Base-by-base conservation (phyloP, 2,888 invertebrate species). In the Cordilura impudica region DNA sequence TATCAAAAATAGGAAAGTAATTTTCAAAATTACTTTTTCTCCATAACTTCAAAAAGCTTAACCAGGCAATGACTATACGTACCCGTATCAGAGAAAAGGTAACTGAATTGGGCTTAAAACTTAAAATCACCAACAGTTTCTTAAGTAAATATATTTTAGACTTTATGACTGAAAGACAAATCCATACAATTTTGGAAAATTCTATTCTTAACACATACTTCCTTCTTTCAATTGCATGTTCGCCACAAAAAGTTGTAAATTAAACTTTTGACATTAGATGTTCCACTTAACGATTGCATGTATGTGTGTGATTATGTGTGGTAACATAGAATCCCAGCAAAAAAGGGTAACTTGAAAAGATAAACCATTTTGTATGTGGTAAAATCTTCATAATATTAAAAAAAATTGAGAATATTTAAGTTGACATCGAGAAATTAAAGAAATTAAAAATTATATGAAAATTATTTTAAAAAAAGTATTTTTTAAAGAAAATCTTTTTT, bases 211-310 rank as follows among this genome's bases (percentile, higher is more conserved):
- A 66, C 61, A 61, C 61, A 74, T 66, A 71, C 56, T 71, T 75
- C 75, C 71, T 75, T 61, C 61, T 67, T 75, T 67, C 71, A 71
- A 75, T 71, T 75, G 71, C 71, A 75, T 67, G 67, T 75, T 75
- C 71, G 71, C 71, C 71, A 67, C 67, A 67, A 79, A 79, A 79
- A 35, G 71, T 71, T 75, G 66, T 79, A 79, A 79, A 79, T 79
- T 75, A 71, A 75, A 79, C 79, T 75, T 79, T 71, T 75, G 79
- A 79, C 79, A 71, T 71, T 72, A 67, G 71, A 79, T 79, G 75
- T 71, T 71, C 75, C 56, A 79, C 56, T 61, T 75, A 71, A 67
- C 45, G 54, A 39, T 45, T 58, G 54, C 10, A 53, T 60, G n/a
- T 51, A 45, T 39, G 53, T 1, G 10, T 45, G n/a, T 51, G 60